Conservation (phyloP, 2,888 invertebrate species). For the Trimorus sp. region DNA sequence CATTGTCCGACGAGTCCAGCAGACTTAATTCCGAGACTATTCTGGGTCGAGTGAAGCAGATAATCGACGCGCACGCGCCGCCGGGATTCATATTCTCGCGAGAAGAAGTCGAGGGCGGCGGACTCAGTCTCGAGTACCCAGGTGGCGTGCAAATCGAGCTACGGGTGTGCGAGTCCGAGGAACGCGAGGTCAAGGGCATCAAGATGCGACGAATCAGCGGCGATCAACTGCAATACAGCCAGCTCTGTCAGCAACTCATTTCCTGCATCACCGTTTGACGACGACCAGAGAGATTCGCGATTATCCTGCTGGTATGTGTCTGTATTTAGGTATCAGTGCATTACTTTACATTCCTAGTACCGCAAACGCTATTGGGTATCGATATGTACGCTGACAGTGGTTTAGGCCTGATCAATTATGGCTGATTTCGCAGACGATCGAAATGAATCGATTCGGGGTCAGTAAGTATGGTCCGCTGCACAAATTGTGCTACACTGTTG, state of each 20-base stretch:
- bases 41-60: constrained; percentile 89
- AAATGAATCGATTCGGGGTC: neutral
- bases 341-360: constrained; percentile 76
- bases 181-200: constrained; percentile 89
- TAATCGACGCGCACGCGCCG: constrained; percentile 90
- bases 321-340: constrained; percentile 68
- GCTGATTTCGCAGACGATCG: neutral
- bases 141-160: constrained; percentile 94
- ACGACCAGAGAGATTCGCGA: constrained; percentile 73
- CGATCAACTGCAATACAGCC: constrained; percentile 93
- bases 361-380: constrained; percentile 48
- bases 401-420: constrained; percentile 23
- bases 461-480: no score
- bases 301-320: constrained; percentile 65
- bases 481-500: no score
- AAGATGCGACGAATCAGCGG: constrained; percentile 94
- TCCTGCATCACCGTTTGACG: constrained; percentile 90
- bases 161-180: constrained; percentile 89
- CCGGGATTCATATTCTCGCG: constrained; percentile 85
- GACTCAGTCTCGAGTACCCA: constrained; percentile 88
- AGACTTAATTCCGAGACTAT: constrained; percentile 90
- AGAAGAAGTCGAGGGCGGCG: constrained; percentile 81
- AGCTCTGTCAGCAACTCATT: constrained; percentile 93
- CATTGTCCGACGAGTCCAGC: constrained; percentile 90
- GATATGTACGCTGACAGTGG: neutral